Evolutionary conservation across 2,113 vertebrate genomes (phyloP).

Genomic region (Fregata magnificens): DNA sequence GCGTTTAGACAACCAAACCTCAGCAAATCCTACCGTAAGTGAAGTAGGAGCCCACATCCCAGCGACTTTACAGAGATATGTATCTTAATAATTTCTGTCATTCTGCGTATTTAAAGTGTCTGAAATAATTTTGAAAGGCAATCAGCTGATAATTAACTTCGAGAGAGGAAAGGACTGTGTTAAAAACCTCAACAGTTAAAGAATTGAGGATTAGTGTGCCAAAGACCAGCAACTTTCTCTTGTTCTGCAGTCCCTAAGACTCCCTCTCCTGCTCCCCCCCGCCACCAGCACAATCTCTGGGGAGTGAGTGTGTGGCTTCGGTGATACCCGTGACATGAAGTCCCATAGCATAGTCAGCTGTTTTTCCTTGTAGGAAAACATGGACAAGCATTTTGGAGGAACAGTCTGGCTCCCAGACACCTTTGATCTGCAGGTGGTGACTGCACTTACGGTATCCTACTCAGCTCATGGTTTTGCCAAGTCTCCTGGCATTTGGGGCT

Average conservation of each 20-base stretch:
- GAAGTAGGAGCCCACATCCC: neutral
- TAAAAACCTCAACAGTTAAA: neutral
- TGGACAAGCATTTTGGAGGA: neutral
- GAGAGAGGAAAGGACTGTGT: neutral
- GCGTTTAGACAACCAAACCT: neutral
- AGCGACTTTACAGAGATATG: neutral
- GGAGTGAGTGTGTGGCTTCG: fast-evolving
- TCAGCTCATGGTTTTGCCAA: neutral
- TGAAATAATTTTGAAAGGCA: neutral
- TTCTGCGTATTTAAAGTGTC: neutral
- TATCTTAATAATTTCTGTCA: neutral
- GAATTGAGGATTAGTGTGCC: neutral
- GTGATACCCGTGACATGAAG: fast-evolving
- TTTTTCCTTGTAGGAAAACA: neutral
- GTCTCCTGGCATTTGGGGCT: neutral
- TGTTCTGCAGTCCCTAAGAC: neutral
- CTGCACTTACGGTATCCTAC: fast-evolving
- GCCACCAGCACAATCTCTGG: too few relatives aligned
- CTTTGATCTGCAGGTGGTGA: neutral
- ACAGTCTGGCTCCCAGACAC: neutral
- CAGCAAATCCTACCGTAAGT: neutral
- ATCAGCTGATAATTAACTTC: neutral
- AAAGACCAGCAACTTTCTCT: neutral
- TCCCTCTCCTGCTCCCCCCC: neutral
- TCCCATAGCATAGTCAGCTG: neutral